A percentile compares a stretch with the other conserved stretches of the same genome.
Conservation (phyloP, 2,113 vertebrate species). For the Siniperca knerii region DNA sequence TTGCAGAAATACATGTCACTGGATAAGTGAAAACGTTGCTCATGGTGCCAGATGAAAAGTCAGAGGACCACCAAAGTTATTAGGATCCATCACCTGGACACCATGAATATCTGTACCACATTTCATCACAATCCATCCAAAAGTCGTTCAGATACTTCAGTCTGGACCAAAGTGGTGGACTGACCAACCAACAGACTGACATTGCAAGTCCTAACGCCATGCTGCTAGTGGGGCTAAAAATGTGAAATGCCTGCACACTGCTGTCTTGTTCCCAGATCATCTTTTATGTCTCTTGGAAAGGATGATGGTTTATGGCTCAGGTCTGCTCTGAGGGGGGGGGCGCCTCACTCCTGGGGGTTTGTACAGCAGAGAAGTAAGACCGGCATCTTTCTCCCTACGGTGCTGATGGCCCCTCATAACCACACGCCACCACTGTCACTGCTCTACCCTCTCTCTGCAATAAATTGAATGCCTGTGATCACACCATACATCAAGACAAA, state of each 20-base stretch:
- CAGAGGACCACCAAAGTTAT: too few relatives aligned
- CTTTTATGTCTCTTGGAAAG: not conserved
- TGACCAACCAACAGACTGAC: not conserved
- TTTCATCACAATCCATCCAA: not conserved
- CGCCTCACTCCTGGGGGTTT: not conserved
- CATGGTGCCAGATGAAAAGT: too few relatives aligned
- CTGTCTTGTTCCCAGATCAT: not conserved
- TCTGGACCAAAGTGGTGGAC: not conserved
- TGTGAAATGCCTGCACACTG: not conserved
- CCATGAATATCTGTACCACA: too few relatives aligned
- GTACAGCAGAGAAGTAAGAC: constrained; percentile 24
- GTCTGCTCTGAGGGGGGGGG: not conserved
- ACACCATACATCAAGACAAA: constrained; percentile 75
- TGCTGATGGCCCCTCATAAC: constrained; percentile 57
- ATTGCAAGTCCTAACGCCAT: not conserved
- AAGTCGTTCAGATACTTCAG: not conserved
- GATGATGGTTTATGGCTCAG: not conserved
- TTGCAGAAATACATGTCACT: too few relatives aligned
- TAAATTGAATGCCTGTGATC: constrained; percentile 73
- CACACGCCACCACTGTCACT: constrained; percentile 34
- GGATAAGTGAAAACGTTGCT: too few relatives aligned
- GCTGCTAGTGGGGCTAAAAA: not conserved
- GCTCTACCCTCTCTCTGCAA: constrained; percentile 31
- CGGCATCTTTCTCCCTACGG: constrained; percentile 44
- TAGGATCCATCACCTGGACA: too few relatives aligned